These are phyloP conservation scores for Strongylocentrotus purpuratus DNA, from an alignment of 35 echinoderm and acorn worm species.

Conservation along the genomic window DNA sequence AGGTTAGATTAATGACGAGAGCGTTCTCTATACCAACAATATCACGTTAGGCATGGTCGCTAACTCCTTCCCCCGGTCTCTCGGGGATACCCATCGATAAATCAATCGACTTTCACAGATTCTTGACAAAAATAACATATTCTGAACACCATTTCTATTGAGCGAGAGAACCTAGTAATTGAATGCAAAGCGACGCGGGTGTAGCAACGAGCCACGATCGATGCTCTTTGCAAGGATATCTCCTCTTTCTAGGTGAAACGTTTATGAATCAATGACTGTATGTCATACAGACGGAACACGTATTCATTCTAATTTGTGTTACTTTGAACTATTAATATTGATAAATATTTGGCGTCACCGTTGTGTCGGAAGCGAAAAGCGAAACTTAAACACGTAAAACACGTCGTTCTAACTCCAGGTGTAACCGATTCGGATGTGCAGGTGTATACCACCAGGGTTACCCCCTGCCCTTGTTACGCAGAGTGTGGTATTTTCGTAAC, in stretches of 20 bases:
- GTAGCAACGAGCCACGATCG: neutral
- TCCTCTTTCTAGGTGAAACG: neutral
- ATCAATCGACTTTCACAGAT: neutral
- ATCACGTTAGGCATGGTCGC: neutral
- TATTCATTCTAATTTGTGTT: neutral
- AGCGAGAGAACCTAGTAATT: neutral
- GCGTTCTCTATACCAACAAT: neutral
- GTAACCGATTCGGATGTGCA: no score
- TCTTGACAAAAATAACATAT: neutral
- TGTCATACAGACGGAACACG: neutral
- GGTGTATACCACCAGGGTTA: no score
- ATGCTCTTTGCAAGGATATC: neutral
- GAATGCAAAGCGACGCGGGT: neutral
- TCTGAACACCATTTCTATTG: neutral
- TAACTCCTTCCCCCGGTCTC: neutral
- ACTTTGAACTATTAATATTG: neutral
- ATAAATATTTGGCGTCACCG: no score
- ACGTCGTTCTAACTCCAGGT: no score
- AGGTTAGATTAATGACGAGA: conserved; percentile 2
- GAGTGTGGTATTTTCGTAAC: no score
- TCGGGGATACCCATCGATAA: neutral
- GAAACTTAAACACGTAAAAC: no score
- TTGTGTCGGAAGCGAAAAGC: no score
- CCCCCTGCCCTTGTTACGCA: no score
- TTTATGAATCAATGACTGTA: neutral